Base-by-base conservation (phyloP, 2,797 vertebrate species). In the Cryptoblepharus egeriae region DNA sequence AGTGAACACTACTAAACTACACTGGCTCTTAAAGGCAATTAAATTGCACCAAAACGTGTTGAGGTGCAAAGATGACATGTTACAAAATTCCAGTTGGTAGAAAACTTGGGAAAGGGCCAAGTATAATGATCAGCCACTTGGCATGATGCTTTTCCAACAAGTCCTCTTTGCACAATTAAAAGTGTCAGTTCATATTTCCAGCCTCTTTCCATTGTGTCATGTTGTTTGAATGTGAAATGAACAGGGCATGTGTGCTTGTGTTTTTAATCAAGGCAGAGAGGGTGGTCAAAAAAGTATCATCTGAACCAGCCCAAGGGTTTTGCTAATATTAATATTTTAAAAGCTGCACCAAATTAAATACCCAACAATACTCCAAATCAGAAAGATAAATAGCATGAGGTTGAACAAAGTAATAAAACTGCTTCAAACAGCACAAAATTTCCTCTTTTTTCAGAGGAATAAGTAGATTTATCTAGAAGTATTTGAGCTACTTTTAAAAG, bases 401-500 rank as follows among this genome's bases (percentile, higher is more conserved):
- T 45, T 80, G 3, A 82, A 45, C 68, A 10, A 89, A 52, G 26
- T 28, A 70, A 5, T 24, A 0, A 82, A 85, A 15, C 65, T 75
- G 12, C 13, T 81, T 82, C 58, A 85, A 11, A 18, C 75, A 74
- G 12, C 20, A 82, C 8, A 85, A 64, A 72, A 55, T 82, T 92
- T 86, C 64, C 64, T 81, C 75, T 49, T 26, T 37, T 79, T 78
- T 89, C 58, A 83, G 82, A 57, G 84, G 88, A 89, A 77, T 75
- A 90, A 77, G 79, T 87, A 87, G 5, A 78, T 82, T 79, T 86
- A 90, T 87, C 88, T 82, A 60, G 63, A 83, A 24, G 85, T 35
- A 88, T 88, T 82, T 87, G 83, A 89, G 88, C 85, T 79, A 79
- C 70, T 87, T 28, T 58, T 82, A 86, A 83, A 91, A 84, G 61